phyloP scores from a whole-genome alignment of 2,797 vertebrate genomes.

The Semaprochilodus insignis region DNA sequence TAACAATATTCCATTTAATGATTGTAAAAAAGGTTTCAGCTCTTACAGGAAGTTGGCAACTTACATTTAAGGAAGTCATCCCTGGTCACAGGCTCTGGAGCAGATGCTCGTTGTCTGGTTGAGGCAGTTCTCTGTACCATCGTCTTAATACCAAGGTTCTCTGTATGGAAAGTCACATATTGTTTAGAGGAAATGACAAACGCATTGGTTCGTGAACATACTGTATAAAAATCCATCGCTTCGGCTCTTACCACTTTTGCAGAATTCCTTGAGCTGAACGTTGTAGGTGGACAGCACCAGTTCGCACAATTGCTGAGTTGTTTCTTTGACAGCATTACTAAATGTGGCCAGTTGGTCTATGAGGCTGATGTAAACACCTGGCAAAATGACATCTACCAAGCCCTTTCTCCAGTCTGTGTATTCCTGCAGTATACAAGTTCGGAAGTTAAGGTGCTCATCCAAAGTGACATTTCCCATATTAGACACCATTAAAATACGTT shows the following conservation, averaged over 20 bases:
- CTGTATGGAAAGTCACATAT: conserved; percentile 63
- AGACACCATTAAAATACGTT: not conserved
- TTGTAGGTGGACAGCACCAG: conserved; percentile 76
- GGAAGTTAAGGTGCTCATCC: not conserved
- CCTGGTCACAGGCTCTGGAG: conserved; percentile 70
- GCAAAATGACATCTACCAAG: conserved; percentile 71
- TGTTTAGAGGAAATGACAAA: not conserved
- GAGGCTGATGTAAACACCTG: conserved; percentile 80
- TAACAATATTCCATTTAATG: not conserved
- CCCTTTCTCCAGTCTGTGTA: conserved; percentile 83
- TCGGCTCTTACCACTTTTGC: conserved; percentile 77
- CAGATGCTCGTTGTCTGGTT: conserved; percentile 58
- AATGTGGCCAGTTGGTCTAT: conserved; percentile 80
- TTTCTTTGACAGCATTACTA: conserved; percentile 75
- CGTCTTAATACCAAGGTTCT: conserved; percentile 79
- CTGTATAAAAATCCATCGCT: not conserved
- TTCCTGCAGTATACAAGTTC: conserved; percentile 67
- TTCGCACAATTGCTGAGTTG: conserved; percentile 76
- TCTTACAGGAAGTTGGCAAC: conserved; percentile 21
- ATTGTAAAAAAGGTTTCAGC: not conserved
- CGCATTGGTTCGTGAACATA: too few relatives aligned
- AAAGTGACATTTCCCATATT: not conserved
- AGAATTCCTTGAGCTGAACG: conserved; percentile 80
- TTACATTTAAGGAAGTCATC: conserved; percentile 82
- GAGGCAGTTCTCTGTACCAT: conserved; percentile 72